Evolutionary conservation across 2,797 vertebrate species (phyloP), one percentile per base, ranked within the genome.

Genomic region (Coregonus suidteri): DNA sequence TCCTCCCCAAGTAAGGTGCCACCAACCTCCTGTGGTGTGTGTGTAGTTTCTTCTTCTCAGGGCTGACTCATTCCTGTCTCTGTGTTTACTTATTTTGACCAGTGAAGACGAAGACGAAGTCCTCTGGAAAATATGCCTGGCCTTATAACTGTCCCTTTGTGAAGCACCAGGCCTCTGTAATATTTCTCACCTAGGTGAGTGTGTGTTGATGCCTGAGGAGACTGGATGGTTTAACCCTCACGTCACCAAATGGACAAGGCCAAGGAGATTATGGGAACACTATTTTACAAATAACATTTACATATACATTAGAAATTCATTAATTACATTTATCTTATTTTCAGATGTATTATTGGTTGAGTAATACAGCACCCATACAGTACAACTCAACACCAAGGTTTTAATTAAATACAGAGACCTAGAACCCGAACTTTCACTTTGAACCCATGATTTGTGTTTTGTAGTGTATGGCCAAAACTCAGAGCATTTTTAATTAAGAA

Each of bases 111-210:
- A 25, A 64, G 59, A 25, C 82, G 25, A 80, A 91, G 89, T 90
- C 81, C 86, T 90, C 91, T 94, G 94, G 94, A 95, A 95, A 95
- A 94, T 95, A 95, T 95, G 93, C 91, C 80, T 91, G 87, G 83
- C 75, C 82, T 93, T 94, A 94, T 94, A 94, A 95, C 88, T 92
- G 94, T 93, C 88, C 82, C 94, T 95, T 95, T 95, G 94, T 95
- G 93, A 92, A 93, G 91, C 94, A 94, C 91, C 94, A 95, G 91
- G 37, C 86, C 93, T 94, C 93, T 95, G 94, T 84, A 94, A 95
- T 95, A 95, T 95, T 95, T 95, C 93, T 84, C 94, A 95, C 94
- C 83, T 87, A 92, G 88, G 94, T 95, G 94, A 83, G 88, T 92
- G 90, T 91, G 90, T 92, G 91, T 91, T 74, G 76, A 90, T 88